phyloP scores from a whole-genome alignment of 2,888 invertebrate genomes.

The Agrochola lychnidis region DNA sequence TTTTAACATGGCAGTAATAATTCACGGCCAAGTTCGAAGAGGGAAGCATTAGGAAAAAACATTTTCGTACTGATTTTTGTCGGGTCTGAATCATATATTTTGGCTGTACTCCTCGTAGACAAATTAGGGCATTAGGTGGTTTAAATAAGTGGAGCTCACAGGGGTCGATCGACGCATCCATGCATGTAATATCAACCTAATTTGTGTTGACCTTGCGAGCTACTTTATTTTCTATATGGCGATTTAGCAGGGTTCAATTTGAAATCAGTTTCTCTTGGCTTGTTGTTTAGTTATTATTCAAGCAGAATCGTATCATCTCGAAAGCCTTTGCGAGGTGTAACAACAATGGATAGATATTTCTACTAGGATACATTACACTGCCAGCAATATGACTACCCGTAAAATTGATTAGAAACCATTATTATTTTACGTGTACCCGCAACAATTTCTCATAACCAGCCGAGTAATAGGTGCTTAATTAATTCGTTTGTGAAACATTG shows the following conservation, averaged over 20 bases:
- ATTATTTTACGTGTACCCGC: conserved; percentile 9
- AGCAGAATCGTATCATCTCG: neutral
- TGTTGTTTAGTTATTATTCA: conserved; percentile 5
- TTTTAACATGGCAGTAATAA: conserved; percentile 9
- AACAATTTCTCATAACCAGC: conserved; percentile 17
- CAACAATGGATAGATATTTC: conserved; percentile 12
- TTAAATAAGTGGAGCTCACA: conserved; percentile 17
- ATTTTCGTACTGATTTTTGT: neutral
- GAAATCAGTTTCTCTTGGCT: neutral
- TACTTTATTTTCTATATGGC: conserved; percentile 20
- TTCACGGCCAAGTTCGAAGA: conserved; percentile 8
- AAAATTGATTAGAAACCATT: conserved; percentile 41
- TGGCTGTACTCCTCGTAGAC: neutral
- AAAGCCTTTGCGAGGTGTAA: neutral
- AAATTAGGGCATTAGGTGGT: conserved; percentile 2
- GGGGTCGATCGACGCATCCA: conserved; percentile 44
- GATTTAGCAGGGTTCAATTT: conserved; percentile 7
- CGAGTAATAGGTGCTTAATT: conserved; percentile 46
- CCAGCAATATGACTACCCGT: neutral
- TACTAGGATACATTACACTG: neutral
- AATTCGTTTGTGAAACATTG: conserved; percentile 52
- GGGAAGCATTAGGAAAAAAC: neutral
- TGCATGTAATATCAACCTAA: conserved; percentile 55
- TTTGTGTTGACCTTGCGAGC: conserved; percentile 54
- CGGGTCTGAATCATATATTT: neutral